Base-by-base conservation (phyloP, 2,797 vertebrate genomes). In the Mormyrops attenuatus region DNA sequence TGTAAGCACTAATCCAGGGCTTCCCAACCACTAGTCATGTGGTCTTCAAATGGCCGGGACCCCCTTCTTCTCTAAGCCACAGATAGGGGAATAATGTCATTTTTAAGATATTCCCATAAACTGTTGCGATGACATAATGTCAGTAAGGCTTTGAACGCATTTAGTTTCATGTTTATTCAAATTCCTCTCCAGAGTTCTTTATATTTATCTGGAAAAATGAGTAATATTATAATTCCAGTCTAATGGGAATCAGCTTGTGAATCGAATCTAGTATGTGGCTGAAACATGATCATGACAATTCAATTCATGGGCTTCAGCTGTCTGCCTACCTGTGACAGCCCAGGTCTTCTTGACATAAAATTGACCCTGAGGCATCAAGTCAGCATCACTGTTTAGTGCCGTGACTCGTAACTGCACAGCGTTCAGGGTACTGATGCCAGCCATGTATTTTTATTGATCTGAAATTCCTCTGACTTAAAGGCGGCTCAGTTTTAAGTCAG, bases 1-100 rank as follows among this genome's bases (percentile, higher is more conserved):
- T 22, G 20, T 82, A 47, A n/a, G 34, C 22, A 26, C 22, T 11
- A 26, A 63, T 63, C 60, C 60, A 63, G 60, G 17, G n/a, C 69
- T 38, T 77, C 13, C 30, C 30, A 73, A 17, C 4, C 66, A 34
- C 30, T 73, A 73, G 66, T 38, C 13, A 73, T 73, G 26, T 38
- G 66, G 66, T 38, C 66, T 38, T 73, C 30, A 73, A 38, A 38
- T 73, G 30, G 30, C 9, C 26, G 63, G 63, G 11, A 34, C 4
- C 26, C 66, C 66, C 66, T 38, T 38, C 63, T 66, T 38, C 63
- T 66, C 30, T 41, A 77, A 77, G 88, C 88, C 91, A 66, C 17
- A 26, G 91, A 88, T 41, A 80, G 66, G 87, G 49, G 91, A 82
- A 90, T 89, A 60, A 92, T 90, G 88, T 94, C 93, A 93, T 90